These are phyloP conservation scores for Coremacera marginata DNA, from an alignment of 2,888 invertebrate genomes.

Conservation along the genomic window DNA sequence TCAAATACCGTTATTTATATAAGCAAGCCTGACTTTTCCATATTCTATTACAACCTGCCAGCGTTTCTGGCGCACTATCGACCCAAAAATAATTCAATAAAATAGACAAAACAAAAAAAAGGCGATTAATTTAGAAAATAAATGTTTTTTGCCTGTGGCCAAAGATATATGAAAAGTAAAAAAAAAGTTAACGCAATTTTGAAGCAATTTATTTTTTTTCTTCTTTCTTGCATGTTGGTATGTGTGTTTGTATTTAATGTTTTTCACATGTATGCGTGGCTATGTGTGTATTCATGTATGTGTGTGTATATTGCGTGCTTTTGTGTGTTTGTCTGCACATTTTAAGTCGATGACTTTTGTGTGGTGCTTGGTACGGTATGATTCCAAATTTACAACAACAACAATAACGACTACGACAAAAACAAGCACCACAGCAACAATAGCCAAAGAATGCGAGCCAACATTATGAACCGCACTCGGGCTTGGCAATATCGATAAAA, in stretches of 20 bases:
- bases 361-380: slow-evolving; percentile 30
- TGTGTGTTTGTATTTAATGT: neutral
- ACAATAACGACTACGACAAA: too few relatives aligned
- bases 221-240: neutral
- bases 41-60: too few relatives aligned
- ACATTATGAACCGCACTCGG: neutral
- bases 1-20: too few relatives aligned
- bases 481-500: neutral
- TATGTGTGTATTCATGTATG: slow-evolving; percentile 5
- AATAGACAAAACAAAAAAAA: neutral
- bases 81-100: neutral
- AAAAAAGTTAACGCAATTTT: slow-evolving; percentile 21
- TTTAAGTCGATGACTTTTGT: slow-evolving; percentile 22
- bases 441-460: neutral
- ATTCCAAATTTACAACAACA: slow-evolving; percentile 4
- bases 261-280: neutral
- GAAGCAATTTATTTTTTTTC: neutral
- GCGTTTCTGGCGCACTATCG: too few relatives aligned
- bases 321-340: slow-evolving; percentile 19
- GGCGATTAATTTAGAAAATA: neutral
- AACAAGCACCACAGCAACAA: too few relatives aligned
- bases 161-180: neutral
- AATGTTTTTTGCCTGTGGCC: neutral
- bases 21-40: too few relatives aligned
- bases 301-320: slow-evolving; percentile 14